These are phyloP conservation scores for Nothobranchius furzeri DNA, from an alignment of 2,113 vertebrate genomes.

Conservation along the genomic window DNA sequence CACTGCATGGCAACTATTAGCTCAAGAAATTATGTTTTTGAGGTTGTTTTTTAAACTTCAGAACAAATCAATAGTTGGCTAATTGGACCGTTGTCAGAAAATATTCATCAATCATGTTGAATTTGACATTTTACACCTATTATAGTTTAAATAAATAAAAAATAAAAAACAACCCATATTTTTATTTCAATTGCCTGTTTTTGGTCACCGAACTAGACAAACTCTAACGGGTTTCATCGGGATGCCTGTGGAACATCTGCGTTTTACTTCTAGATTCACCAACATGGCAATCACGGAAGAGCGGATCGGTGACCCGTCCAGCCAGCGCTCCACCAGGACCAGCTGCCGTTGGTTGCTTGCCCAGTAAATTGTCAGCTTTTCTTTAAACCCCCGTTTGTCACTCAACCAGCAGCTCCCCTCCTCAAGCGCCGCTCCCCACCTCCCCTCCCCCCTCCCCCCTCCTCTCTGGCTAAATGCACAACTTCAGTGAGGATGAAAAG, in stretches of 20 bases:
- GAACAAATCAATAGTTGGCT: too few species aligned
- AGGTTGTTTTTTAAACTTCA: too few species aligned
- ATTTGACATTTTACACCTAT: background rate
- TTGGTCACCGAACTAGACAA: background rate
- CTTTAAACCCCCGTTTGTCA: slow-evolving; percentile 50
- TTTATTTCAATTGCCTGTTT: background rate
- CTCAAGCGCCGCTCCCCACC: too few species aligned
- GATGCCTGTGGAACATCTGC: slow-evolving; percentile 8
- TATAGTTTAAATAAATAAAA: too few species aligned
- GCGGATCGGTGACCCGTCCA: slow-evolving; percentile 14
- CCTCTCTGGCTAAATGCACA: slow-evolving; percentile 18
- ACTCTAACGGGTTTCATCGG: background rate
- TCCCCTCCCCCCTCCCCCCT: background rate
- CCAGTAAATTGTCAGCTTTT: slow-evolving; percentile 56
- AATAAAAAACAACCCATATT: too few species aligned
- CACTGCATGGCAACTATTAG: too few species aligned
- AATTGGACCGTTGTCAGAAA: background rate
- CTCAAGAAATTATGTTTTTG: too few species aligned
- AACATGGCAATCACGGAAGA: slow-evolving; percentile 19
- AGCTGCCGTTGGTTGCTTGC: slow-evolving; percentile 33
- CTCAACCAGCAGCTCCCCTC: slow-evolving; percentile 20
- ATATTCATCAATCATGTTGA: background rate
- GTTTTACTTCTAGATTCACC: slow-evolving; percentile 1
- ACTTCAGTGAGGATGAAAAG: slow-evolving; percentile 47
- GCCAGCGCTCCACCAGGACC: slow-evolving; percentile 27